Conservation (phyloP, 2,888 invertebrate species). For the Trimorus sp. region DNA sequence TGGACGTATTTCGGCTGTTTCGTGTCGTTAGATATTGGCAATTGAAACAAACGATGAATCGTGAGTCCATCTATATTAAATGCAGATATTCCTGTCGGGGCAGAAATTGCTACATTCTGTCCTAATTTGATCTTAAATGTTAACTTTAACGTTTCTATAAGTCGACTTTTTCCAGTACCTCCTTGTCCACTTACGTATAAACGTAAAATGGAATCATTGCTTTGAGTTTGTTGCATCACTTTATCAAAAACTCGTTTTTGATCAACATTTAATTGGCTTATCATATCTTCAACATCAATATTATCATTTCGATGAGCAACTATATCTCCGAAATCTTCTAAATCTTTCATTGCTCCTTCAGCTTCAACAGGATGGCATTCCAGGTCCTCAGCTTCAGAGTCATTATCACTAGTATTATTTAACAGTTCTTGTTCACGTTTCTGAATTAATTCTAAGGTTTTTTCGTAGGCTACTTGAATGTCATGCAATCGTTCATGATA, state of each 20-base stretch:
- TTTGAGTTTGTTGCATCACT: slow-evolving; percentile 26
- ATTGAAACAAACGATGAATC: slow-evolving; percentile 56
- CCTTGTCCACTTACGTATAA: slow-evolving; percentile 6
- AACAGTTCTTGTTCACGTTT: slow-evolving; percentile 3
- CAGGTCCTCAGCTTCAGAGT: background rate
- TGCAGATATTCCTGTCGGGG: slow-evolving; percentile 52
- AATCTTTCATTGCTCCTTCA: slow-evolving; percentile 51
- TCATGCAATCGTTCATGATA: slow-evolving; percentile 28
- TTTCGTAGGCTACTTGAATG: slow-evolving; percentile 16
- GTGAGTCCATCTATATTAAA: slow-evolving; percentile 48
- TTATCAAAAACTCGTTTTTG: slow-evolving; percentile 64
- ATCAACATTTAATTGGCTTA: slow-evolving; percentile 64
- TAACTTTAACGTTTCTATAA: background rate
- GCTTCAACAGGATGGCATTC: slow-evolving; percentile 48
- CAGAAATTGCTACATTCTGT: background rate
- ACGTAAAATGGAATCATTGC: background rate
- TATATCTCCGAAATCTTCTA: slow-evolving; percentile 18
- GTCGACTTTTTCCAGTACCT: slow-evolving; percentile 5
- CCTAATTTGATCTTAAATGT: background rate
- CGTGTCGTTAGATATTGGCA: background rate
- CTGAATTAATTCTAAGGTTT: slow-evolving; percentile 20
- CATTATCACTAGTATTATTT: background rate
- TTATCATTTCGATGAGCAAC: background rate
- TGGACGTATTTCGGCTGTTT: slow-evolving; percentile 65
- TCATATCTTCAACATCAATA: slow-evolving; percentile 10